Conservation (phyloP, 2,888 invertebrate genomes). For the Phoronis australis region DNA sequence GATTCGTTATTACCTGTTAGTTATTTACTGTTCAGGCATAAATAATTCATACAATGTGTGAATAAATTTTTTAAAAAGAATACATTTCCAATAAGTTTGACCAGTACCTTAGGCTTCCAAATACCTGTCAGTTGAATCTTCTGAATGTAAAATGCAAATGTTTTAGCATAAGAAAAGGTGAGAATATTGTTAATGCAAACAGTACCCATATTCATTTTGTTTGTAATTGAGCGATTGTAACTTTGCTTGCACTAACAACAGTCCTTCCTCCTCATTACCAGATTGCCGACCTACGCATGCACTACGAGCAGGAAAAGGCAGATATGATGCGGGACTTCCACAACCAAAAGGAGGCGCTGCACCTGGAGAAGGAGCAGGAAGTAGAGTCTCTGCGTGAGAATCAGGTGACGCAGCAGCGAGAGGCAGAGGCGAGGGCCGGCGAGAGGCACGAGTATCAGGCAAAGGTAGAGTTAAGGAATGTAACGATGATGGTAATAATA, state of each 20-base stretch:
- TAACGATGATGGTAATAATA: too few species aligned
- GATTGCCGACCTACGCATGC: conserved; percentile 36
- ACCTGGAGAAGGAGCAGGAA: conserved; percentile 36
- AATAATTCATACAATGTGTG: too few species aligned
- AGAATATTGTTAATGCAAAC: too few species aligned
- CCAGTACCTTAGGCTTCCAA: too few species aligned
- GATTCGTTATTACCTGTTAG: too few species aligned
- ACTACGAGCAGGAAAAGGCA: conserved; percentile 36
- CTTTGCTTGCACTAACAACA: not conserved
- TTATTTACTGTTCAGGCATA: too few species aligned
- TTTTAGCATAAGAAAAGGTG: too few species aligned
- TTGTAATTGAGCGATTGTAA: not conserved
- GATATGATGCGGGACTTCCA: conserved; percentile 37
- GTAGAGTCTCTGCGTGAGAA: conserved; percentile 29
- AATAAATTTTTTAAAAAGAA: too few species aligned
- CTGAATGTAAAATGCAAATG: too few species aligned
- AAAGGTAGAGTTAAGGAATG: conserved; percentile 31
- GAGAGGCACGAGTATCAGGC: conserved; percentile 32
- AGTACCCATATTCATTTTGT: too few species aligned
- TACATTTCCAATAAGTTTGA: too few species aligned
- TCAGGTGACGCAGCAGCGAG: conserved; percentile 27
- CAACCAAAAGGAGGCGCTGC: conserved; percentile 37
- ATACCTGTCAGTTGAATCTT: too few species aligned
- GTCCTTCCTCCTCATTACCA: conserved; percentile 9
- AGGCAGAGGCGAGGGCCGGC: conserved; percentile 27